Evolutionary conservation across 64 coral and sea anemone genomes (phyloP).

Genomic region (Pocillopora damicornis): DNA sequence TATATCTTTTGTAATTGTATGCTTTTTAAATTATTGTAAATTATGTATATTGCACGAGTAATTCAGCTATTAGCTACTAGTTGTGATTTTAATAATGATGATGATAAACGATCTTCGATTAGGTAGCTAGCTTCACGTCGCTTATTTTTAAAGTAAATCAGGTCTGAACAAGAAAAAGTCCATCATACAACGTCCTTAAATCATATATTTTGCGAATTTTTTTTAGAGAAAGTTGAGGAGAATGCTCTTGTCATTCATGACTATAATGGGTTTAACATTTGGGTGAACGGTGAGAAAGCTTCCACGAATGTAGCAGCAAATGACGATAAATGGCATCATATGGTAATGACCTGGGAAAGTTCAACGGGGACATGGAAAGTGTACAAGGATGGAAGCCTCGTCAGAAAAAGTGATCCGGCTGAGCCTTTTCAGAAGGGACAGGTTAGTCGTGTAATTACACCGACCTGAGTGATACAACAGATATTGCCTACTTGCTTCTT

Average conservation of each 20-base stretch:
- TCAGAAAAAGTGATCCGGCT: slow-evolving; percentile 34
- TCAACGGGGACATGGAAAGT: slow-evolving; percentile 69
- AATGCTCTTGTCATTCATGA: slow-evolving; percentile 90
- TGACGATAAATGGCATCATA: slow-evolving; percentile 95
- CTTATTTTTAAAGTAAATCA: too few species aligned
- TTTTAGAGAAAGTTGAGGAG: slow-evolving; percentile 59
- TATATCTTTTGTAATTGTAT: too few species aligned
- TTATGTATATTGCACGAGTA: too few species aligned
- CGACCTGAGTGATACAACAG: neutral
- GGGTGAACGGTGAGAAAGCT: slow-evolving; percentile 77
- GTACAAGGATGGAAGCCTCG: slow-evolving; percentile 88
- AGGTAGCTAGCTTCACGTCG: too few species aligned
- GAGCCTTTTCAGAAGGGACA: slow-evolving; percentile 65
- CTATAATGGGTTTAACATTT: slow-evolving; percentile 95
- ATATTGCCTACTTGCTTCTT: too few species aligned
- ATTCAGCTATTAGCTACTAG: too few species aligned
- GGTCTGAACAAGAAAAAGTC: too few species aligned
- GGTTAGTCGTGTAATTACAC: slow-evolving; percentile 8
- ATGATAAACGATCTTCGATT: too few species aligned
- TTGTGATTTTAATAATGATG: too few species aligned
- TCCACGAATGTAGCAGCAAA: slow-evolving; percentile 70
- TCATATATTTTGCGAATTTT: neutral
- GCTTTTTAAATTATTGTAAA: too few species aligned
- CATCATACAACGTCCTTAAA: neutral
- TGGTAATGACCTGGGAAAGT: slow-evolving; percentile 88